Evolutionary conservation across 2,113 vertebrate genomes (phyloP), one percentile per base, ranked within the genome.

Genomic region (Upupa epops): DNA sequence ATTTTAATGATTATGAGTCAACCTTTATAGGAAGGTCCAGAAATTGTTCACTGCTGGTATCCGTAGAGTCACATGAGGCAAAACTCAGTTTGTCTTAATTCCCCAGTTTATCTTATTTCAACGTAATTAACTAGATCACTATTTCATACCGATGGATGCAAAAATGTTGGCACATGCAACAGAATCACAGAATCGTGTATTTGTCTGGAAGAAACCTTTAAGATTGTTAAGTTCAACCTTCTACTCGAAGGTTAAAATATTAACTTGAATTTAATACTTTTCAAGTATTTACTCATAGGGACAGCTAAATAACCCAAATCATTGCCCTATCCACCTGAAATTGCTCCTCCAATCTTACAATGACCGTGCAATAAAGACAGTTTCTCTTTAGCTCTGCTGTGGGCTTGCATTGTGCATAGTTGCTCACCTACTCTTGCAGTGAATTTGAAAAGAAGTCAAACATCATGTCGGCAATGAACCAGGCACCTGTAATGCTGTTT

Each of bases 31-130:
- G 75, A 58, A 61, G 25, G 61, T 24, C 24, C 32, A 60, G 26
- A 68, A 58, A 31, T 45, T 72, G n/a, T 9, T 61, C 1, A 0
- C 11, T 22, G 9, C 5, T 4, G 1, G 40, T 42, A 42, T 42
- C 40, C 15, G 40, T 42, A 64, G 14, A 40, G 48, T 79, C 36
- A 25, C 7, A 14, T 61, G 4, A 14, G 25, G 51, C 21, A 75
- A 60, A 88, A 17, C 55, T 56, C 7, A 83, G 31, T 29, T n/a
- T 11, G 7, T 26, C 58, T 56, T n/a, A 5, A 71, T 75, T 76
- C 76, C 4, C 9, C 19, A 70, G 8, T 1, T 51, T 29, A 42
- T 83, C 6, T 32, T 37, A 28, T 56, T 74, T 18, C 10, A 51
- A 0, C 12, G 17, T 65, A 31, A 49, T 49, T 69, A 49, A 26